Base-by-base conservation (phyloP, 2,888 invertebrate species). In the Furcula furcula region DNA sequence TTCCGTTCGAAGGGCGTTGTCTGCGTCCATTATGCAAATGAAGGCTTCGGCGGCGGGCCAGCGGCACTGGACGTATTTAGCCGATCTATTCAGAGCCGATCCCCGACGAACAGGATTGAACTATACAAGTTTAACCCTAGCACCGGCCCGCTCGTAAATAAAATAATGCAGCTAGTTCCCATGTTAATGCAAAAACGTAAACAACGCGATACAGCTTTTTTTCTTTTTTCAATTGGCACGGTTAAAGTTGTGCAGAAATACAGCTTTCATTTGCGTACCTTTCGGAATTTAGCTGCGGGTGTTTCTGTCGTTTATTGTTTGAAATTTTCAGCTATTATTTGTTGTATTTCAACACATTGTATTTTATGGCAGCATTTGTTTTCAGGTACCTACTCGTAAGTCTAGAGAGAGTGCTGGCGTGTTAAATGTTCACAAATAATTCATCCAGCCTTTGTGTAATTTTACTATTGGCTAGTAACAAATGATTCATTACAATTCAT, bases 1-100 rank as follows among this genome's bases (percentile, higher is more conserved):
- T 63, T 73, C 60, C 59, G 65, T 53, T 50, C 52, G 56, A 63
- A 63, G 66, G 66, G 64, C 71, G 66, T 69, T 72, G 71, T 65
- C 69, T 56, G 50, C 60, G 67, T 76, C 74, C 74, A 84, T 84
- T 84, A 86, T 82, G 80, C 71, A 85, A 85, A 86, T 82, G 69
- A 66, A 74, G 73, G 67, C 65, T 74, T 50, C 14, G 22, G 22
- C 46, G 38, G 20, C 45, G 34, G 36, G 20, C 37, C 47, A 47
- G 40, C 50, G 51, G 55, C 65, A 50, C 55, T 53, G 65, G 56
- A 66, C 72, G 65, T 72, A 80, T 85, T 83, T 82, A 83, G 75
- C 65, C 55, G 62, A 65, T 73, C 77, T 83, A 84, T 81, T 79
- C 75, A 62, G 61, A 62, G 61, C 49, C 60, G n/a, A n/a, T n/a